Conservation (phyloP, 2,797 vertebrate genomes). For the Chanos chanos region DNA sequence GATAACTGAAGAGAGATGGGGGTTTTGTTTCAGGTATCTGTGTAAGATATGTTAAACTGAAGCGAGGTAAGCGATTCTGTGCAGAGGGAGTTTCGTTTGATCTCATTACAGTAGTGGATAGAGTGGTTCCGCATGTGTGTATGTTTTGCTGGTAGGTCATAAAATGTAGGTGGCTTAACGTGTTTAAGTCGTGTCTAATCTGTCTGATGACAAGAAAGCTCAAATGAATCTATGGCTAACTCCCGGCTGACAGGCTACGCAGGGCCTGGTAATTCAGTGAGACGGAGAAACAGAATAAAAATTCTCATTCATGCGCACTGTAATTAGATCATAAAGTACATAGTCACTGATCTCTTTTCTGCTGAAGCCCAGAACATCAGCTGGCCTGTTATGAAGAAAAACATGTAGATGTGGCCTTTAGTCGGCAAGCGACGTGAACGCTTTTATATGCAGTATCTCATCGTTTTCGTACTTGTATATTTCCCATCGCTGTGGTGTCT, state of each 20-base stretch:
- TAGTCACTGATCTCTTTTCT: constrained; percentile 16
- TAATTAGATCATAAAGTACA: constrained; percentile 26
- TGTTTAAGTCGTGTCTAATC: constrained; percentile 34
- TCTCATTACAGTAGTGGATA: constrained; percentile 28
- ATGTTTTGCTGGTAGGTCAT: no score
- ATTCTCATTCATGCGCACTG: constrained; percentile 21
- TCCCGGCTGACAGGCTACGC: constrained; percentile 3
- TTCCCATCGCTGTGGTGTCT: no score
- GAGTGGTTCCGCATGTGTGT: constrained; percentile 31
- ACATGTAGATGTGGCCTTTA: no score
- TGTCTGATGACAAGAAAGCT: constrained; percentile 36
- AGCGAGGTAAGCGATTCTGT: constrained; percentile 24
- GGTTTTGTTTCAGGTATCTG: constrained; percentile 3
- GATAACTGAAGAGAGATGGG: background rate
- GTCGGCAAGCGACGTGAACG: no score
- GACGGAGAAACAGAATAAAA: constrained; percentile 22
- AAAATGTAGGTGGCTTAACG: constrained; percentile 31
- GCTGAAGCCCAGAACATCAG: constrained; percentile 17
- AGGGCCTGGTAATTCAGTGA: constrained; percentile 34
- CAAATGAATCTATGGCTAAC: constrained; percentile 26
- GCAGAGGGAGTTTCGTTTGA: constrained; percentile 28
- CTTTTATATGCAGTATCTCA: no score
- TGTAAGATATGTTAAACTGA: constrained; percentile 18
- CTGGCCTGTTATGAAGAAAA: constrained; percentile 28
- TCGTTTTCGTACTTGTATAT: no score